A percentile compares a stretch with the other conserved stretches of the same genome.
Evolutionary conservation across 2,888 invertebrate species (phyloP).

Genomic region (Chrysopilus asiliformis): DNA sequence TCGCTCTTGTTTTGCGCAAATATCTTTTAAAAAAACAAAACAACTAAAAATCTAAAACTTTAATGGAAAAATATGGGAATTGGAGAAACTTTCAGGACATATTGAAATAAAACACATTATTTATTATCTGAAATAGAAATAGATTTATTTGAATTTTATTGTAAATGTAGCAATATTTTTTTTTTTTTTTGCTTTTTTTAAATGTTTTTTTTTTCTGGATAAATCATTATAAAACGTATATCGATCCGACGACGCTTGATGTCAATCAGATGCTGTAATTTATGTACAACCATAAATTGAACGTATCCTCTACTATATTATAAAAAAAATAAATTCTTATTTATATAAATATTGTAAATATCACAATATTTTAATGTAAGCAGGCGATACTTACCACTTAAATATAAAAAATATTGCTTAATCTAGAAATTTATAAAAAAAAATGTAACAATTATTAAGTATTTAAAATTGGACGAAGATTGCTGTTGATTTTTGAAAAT

Average conservation of each 20-base stretch:
- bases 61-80: no score
- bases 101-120: slow-evolving; percentile 9
- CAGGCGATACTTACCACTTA: no score
- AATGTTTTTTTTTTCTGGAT: slow-evolving; percentile 13
- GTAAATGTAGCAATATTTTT: slow-evolving; percentile 12
- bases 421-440: no score
- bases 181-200: slow-evolving; percentile 16
- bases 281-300: slow-evolving; percentile 29
- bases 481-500: no score
- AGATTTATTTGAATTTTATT: slow-evolving; percentile 19
- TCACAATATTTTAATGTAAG: slow-evolving; percentile 14
- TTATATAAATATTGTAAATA: slow-evolving; percentile 15
- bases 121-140: slow-evolving; percentile 20
- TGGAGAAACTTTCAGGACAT: no score
- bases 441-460: no score
- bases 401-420: no score
- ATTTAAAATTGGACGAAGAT: no score
- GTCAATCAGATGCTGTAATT: slow-evolving; percentile 19
- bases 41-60: no score
- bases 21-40: no score
- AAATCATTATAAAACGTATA: slow-evolving; percentile 19
- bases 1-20: no score
- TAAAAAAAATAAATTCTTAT: slow-evolving; percentile 8
- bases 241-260: slow-evolving; percentile 5
- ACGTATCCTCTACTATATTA: slow-evolving; percentile 9